These are phyloP conservation scores for Diabrotica undecimpunctata DNA, from an alignment of 1,140 invertebrate genomes.

Conservation along the genomic window DNA sequence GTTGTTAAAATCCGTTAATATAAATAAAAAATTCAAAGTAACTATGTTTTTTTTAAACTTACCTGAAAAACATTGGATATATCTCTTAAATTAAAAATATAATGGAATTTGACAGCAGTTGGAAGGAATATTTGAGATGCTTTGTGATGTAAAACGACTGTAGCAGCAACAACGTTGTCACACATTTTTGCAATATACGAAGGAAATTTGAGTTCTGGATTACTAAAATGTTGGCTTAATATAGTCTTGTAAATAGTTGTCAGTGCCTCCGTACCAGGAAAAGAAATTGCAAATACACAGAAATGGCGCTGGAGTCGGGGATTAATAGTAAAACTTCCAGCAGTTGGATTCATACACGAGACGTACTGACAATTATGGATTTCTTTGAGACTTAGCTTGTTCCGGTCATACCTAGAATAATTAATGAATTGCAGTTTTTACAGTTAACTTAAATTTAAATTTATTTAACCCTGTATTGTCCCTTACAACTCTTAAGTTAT, in stretches of 20 bases:
- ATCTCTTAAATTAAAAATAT: slow-evolving; percentile 93
- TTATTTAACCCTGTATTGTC: no score
- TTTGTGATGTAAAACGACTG: slow-evolving; percentile 81
- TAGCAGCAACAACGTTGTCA: slow-evolving; percentile 71
- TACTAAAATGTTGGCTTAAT: slow-evolving; percentile 79
- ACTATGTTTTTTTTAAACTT: slow-evolving; percentile 17
- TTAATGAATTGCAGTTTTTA: neutral
- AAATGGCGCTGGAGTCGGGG: slow-evolving; percentile 91
- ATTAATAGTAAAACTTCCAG: slow-evolving; percentile 95
- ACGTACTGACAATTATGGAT: slow-evolving; percentile 97
- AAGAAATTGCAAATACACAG: slow-evolving; percentile 90
- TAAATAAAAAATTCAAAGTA: no score
- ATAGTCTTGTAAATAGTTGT: slow-evolving; percentile 86
- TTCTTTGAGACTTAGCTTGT: slow-evolving; percentile 87
- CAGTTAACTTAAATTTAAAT: no score
- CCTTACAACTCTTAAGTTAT: no score
- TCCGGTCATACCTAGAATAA: slow-evolving; percentile 66
- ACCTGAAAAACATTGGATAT: slow-evolving; percentile 88
- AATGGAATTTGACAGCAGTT: slow-evolving; percentile 95
- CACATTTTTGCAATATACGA: slow-evolving; percentile 58
- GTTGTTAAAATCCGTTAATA: no score
- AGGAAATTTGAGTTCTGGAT: slow-evolving; percentile 74
- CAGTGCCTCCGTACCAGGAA: slow-evolving; percentile 82
- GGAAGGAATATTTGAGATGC: slow-evolving; percentile 83
- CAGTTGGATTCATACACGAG: slow-evolving; percentile 96